phyloP scores from a whole-genome alignment of 2,797 vertebrate species.

The Sebastes steindachneri region DNA sequence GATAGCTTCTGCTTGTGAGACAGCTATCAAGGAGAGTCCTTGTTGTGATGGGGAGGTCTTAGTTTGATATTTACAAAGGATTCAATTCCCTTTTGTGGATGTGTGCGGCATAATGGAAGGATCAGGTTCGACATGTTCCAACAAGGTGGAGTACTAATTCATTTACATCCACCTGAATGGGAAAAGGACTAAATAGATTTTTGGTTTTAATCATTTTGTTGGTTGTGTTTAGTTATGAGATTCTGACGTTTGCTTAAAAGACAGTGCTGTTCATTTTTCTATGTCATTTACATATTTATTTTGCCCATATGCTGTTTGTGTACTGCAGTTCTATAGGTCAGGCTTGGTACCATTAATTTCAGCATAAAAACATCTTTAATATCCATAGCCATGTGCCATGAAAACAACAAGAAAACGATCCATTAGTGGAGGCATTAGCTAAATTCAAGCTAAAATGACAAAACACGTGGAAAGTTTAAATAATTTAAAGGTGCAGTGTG shows the following conservation, averaged over 20 bases:
- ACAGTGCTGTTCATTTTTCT: neutral
- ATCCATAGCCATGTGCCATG: too few species aligned
- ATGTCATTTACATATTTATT: neutral
- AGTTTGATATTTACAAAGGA: constrained; percentile 68
- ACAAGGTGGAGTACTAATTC: constrained; percentile 42
- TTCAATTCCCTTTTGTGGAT: constrained; percentile 45
- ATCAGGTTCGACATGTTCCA: constrained; percentile 28
- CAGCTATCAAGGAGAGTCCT: constrained; percentile 57
- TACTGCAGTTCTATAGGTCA: too few species aligned
- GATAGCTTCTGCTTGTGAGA: constrained; percentile 57
- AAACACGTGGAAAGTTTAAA: neutral
- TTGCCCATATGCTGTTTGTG: neutral
- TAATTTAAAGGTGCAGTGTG: neutral
- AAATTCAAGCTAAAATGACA: neutral
- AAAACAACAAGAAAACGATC: too few species aligned
- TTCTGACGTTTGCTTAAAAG: neutral
- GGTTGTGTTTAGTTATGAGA: neutral
- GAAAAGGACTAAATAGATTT: constrained; percentile 13
- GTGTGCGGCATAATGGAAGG: constrained; percentile 30
- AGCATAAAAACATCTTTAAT: neutral
- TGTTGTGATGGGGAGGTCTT: constrained; percentile 63
- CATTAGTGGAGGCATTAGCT: too few species aligned
- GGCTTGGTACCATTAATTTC: neutral
- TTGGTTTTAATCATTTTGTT: constrained; percentile 14
- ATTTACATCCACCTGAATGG: constrained; percentile 29